Conservation (phyloP, 2,888 invertebrate genomes). For the Chloromyia formosa region DNA sequence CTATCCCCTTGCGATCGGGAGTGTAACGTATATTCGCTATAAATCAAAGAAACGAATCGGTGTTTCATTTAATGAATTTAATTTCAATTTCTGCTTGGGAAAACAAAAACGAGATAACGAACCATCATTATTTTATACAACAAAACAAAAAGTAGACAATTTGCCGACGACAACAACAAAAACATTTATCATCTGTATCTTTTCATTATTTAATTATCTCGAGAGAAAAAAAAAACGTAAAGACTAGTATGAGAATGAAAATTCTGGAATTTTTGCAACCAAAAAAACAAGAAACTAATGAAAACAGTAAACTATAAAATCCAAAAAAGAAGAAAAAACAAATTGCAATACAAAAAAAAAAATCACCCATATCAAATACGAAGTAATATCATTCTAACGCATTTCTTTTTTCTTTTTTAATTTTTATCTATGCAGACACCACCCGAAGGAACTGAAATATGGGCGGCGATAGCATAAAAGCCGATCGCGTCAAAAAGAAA, state of each 20-base stretch:
- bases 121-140: constrained; percentile 27
- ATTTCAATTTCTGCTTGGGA: no score
- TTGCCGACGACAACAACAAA: neutral
- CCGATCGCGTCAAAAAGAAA: constrained; percentile 51
- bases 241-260: neutral
- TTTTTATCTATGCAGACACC: constrained; percentile 50
- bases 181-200: constrained; percentile 2
- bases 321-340: neutral
- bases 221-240: constrained; percentile 37
- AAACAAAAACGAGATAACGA: constrained; percentile 27
- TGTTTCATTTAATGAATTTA: no score
- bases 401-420: constrained; percentile 50
- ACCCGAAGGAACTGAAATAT: constrained; percentile 51
- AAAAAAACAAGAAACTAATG: constrained; percentile 37
- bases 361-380: constrained; percentile 10
- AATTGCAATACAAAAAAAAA: constrained; percentile 24
- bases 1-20: no score
- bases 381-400: constrained; percentile 49
- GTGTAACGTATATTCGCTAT: no score
- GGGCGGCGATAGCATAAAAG: constrained; percentile 49
- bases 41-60: no score
- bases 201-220: neutral
- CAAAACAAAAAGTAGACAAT: neutral
- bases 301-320: neutral
- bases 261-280: constrained; percentile 31